phyloP scores from a whole-genome alignment of 1,140 invertebrate genomes.

The Coptotermes formosanus region DNA sequence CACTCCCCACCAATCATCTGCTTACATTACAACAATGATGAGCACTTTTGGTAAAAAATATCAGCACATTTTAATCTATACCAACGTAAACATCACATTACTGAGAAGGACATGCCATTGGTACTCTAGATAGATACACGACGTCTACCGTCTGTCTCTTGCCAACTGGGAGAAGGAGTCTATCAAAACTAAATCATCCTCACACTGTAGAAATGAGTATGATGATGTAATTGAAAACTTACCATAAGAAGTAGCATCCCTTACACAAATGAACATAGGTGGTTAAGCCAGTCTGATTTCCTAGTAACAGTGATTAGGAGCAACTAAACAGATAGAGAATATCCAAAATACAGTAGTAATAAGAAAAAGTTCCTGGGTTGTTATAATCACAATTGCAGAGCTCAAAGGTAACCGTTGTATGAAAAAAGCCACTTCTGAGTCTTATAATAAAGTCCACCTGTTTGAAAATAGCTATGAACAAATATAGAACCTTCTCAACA shows the following conservation, averaged over 20 bases:
- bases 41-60: conserved; percentile 47
- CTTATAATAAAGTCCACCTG: conserved; percentile 33
- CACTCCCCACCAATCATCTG: conserved; percentile 20
- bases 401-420: conserved; percentile 30
- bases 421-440: conserved; percentile 34
- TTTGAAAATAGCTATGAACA: conserved; percentile 37
- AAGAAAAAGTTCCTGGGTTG: conserved; percentile 21
- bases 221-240: neutral
- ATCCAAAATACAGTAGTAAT: neutral
- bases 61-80: conserved; percentile 36
- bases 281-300: neutral
- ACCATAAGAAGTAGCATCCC: neutral
- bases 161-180: neutral
- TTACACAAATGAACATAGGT: neutral
- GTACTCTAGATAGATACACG: conserved; percentile 4
- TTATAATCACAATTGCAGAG: conserved; percentile 27
- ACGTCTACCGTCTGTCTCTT: conserved; percentile 20
- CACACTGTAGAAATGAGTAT: neutral
- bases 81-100: conserved; percentile 27
- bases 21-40: conserved; percentile 37
- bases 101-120: conserved; percentile 19
- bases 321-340: neutral
- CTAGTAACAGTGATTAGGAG: neutral
- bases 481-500: conserved; percentile 36
- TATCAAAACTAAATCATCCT: neutral